phyloP scores from a whole-genome alignment of 2,888 invertebrate genomes.

The Parascotia fuliginaria region DNA sequence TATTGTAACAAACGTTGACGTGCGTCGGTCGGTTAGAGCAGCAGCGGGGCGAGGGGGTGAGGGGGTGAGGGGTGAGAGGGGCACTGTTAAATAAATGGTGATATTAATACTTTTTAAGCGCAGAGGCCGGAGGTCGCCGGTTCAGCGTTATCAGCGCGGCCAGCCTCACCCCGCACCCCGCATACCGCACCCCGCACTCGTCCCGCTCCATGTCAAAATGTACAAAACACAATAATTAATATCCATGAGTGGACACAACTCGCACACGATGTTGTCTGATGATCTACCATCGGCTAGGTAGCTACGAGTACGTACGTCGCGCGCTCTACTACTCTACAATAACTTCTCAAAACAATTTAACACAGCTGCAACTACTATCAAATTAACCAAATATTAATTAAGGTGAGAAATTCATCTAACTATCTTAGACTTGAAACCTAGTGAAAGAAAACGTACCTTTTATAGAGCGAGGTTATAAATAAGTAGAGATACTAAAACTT shows the following conservation, averaged over 20 bases:
- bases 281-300: not conserved
- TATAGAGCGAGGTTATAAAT: too few relatives aligned
- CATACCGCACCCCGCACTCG: conserved; percentile 16
- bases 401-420: too few relatives aligned
- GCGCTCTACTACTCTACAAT: too few relatives aligned
- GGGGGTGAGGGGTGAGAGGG: conserved; percentile 15
- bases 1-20: too few relatives aligned
- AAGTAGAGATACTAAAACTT: too few relatives aligned
- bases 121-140: conserved; percentile 67
- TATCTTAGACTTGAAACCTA: too few relatives aligned
- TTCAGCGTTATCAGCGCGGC: conserved; percentile 60
- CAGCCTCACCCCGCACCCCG: conserved; percentile 22
- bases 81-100: conserved; percentile 61
- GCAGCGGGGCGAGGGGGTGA: not conserved
- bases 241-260: not conserved
- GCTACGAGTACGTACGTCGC: too few relatives aligned
- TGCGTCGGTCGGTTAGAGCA: conserved; percentile 12
- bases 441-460: too few relatives aligned
- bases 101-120: conserved; percentile 64
- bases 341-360: too few relatives aligned
- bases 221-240: conserved; percentile 4
- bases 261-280: not conserved
- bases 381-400: too few relatives aligned
- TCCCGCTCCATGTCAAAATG: conserved; percentile 9
- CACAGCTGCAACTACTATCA: too few relatives aligned